A percentile compares a stretch with the other conserved stretches of the same genome.
Evolutionary conservation across 2,888 invertebrate genomes (phyloP).

Genomic region (Drosophila monieri): DNA sequence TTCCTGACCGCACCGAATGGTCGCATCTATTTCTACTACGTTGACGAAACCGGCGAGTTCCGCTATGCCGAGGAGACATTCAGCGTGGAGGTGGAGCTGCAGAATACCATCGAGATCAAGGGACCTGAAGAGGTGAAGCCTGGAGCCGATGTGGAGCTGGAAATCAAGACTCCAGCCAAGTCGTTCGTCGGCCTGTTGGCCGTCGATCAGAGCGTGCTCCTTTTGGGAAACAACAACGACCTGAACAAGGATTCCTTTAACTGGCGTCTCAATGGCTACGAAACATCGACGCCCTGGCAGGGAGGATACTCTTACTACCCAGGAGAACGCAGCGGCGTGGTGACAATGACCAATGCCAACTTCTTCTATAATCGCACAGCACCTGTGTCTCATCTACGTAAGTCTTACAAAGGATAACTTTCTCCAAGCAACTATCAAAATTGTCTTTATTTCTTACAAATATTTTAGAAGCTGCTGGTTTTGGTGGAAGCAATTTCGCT

Average conservation of each 20-base stretch:
- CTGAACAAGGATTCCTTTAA: constrained; percentile 85
- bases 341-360: constrained; percentile 82
- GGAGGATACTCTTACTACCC: constrained; percentile 80
- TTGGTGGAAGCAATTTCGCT: constrained; percentile 9
- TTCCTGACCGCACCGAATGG: constrained; percentile 92
- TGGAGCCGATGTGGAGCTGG: constrained; percentile 90
- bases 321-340: constrained; percentile 77
- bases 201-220: constrained; percentile 92
- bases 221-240: constrained; percentile 88
- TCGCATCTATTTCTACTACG: constrained; percentile 91
- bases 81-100: constrained; percentile 89
- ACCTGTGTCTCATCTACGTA: constrained; percentile 49
- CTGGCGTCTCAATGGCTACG: constrained; percentile 87
- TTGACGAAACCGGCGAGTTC: constrained; percentile 90
- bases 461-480: constrained; percentile 38
- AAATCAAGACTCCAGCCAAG: constrained; percentile 92
- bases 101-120: constrained; percentile 87
- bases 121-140: constrained; percentile 89
- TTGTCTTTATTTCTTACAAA: background rate
- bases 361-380: constrained; percentile 78
- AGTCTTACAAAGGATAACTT: constrained; percentile 13
- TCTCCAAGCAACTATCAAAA: background rate
- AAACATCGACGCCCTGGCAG: constrained; percentile 84
- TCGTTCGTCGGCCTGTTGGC: constrained; percentile 94
- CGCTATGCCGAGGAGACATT: constrained; percentile 94